Base-by-base conservation (phyloP, 92 coral and sea anemone genomes). In the Porites rus region DNA sequence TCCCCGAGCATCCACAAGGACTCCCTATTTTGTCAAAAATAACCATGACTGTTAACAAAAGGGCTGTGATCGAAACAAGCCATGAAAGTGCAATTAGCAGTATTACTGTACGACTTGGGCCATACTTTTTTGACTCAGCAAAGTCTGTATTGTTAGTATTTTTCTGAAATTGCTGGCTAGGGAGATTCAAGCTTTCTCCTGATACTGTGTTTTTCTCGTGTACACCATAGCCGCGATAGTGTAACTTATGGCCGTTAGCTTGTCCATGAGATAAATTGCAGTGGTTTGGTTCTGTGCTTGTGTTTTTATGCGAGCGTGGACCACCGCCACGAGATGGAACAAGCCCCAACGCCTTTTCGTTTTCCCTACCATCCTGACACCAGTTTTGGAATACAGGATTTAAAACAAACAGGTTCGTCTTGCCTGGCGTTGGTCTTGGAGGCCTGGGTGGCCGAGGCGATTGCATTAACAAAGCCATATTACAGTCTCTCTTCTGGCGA, bases 361-460 rank as follows among this genome's bases (percentile, higher is more conserved):
- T 51, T 46, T 59, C 75, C 51, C 51, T 19, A 67, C 69, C 75
- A 13, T 80, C 75, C n/a, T 74, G 68, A 74, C 84, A 80, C 54
- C 46, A 16, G 11, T 76, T 80, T 68, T 52, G 84, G 51, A 80
- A 80, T 19, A 54, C 84, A 53, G 84, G 84, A 22, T 68, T 80
- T 31, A 80, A 76, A 25, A 80, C 84, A 2, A 69, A 59, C 18
- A 52, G 18, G 1, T 46, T 72, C 56, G 38, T 8, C 51, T 72
- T 72, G n/a, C 24, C 76, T 6, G 76, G 19, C 19, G 76, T 51
- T 10, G 22, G 59, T 3, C 46, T 43, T 8, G 76, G 22, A 17
- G 18, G 60, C 16, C 51, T 8, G 8, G 66, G 24, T 10, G 75
- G 51, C 19, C 19, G 8, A 4, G 73, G 65, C 19, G 83, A 64